Evolutionary conservation across 2,797 vertebrate genomes (phyloP).

Genomic region (Clarias laeviceps): DNA sequence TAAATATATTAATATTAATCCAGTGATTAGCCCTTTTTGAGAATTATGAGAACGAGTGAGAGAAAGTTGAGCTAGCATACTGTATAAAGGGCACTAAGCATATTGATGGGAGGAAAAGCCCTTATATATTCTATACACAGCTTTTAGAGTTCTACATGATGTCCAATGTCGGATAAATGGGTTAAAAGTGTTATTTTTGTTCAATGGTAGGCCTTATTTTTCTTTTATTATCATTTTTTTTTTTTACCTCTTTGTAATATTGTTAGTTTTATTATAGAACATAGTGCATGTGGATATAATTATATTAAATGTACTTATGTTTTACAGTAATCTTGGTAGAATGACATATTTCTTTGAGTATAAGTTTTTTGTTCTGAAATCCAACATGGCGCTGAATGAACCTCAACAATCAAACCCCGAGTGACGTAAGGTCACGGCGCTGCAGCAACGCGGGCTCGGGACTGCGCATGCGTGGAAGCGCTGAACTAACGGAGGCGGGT

Average conservation of each 20-base stretch:
- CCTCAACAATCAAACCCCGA: background rate
- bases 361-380: background rate
- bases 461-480: slow-evolving; percentile 10
- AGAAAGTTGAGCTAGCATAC: background rate
- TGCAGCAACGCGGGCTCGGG: background rate
- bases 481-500: background rate
- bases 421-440: slow-evolving; percentile 5
- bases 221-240: no score
- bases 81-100: background rate
- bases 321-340: background rate
- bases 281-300: background rate
- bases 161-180: background rate
- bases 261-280: background rate
- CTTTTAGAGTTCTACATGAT: background rate
- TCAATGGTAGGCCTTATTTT: background rate
- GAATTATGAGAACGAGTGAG: background rate
- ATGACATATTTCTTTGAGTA: background rate
- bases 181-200: background rate
- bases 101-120: background rate
- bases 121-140: background rate
- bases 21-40: background rate
- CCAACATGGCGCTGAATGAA: background rate
- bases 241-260: background rate
- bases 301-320: background rate
- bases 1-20: background rate